These are phyloP conservation scores for Diaperis boleti DNA, from an alignment of 2,888 invertebrate genomes.

Conservation along the genomic window DNA sequence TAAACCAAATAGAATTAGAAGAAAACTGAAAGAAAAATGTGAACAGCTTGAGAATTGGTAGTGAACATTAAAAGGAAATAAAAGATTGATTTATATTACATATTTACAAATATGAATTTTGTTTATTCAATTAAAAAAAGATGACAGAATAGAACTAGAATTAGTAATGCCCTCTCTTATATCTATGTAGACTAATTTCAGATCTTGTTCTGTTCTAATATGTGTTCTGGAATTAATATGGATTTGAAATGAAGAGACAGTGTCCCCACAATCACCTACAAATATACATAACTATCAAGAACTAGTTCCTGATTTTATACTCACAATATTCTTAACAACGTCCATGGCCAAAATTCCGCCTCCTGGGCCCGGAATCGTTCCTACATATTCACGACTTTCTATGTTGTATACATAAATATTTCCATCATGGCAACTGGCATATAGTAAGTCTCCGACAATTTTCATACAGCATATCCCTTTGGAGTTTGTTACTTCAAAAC, in stretches of 20 bases:
- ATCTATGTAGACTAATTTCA: background rate
- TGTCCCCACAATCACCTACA: conserved; percentile 55
- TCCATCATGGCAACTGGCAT: conserved; percentile 84
- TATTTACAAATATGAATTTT: background rate
- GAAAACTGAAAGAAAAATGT: too few relatives aligned
- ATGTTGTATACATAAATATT: conserved; percentile 79
- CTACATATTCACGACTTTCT: conserved; percentile 68
- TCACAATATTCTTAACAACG: conserved; percentile 74
- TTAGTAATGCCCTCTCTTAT: conserved; percentile 16
- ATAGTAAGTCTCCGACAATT: conserved; percentile 72
- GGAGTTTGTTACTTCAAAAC: conserved; percentile 52
- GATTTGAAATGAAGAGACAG: conserved; percentile 50
- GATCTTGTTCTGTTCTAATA: conserved; percentile 36
- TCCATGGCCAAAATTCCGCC: conserved; percentile 80
- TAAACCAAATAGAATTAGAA: too few relatives aligned
- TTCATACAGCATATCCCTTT: conserved; percentile 81
- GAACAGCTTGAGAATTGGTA: too few relatives aligned
- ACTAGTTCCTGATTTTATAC: conserved; percentile 13
- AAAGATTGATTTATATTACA: background rate
- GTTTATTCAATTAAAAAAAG: background rate
- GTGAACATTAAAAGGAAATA: too few relatives aligned
- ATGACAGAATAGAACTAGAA: conserved; percentile 15
- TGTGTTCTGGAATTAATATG: conserved; percentile 47
- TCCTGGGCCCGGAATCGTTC: conserved; percentile 77
- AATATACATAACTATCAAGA: background rate